phyloP scores from a whole-genome alignment of 2,797 vertebrate species.

The Cichlasoma orientale region DNA sequence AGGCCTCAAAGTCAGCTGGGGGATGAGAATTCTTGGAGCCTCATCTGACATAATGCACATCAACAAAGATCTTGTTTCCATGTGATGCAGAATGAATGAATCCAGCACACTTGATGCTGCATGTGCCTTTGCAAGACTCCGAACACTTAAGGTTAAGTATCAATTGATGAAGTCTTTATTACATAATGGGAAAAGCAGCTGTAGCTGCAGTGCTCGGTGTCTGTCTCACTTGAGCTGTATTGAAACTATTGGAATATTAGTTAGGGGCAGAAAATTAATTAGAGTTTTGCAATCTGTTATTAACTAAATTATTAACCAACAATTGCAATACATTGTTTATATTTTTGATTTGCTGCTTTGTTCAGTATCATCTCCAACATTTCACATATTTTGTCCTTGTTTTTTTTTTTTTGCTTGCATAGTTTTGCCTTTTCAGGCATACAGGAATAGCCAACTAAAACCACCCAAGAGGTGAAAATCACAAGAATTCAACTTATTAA shows the following conservation, averaged over 20 bases:
- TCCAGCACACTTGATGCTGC: background rate
- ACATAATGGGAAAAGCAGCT: background rate
- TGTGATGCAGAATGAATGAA: conserved; percentile 32
- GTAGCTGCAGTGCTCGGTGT: background rate
- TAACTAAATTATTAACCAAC: background rate
- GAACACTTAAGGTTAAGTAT: background rate
- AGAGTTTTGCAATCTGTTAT: background rate
- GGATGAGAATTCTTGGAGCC: conserved; percentile 39
- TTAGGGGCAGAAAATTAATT: background rate
- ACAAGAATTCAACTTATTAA: background rate
- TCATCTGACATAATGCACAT: conserved; percentile 22
- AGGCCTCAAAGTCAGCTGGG: conserved; percentile 50
- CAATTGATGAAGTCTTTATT: background rate
- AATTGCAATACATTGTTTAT: background rate
- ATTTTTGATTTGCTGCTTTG: background rate
- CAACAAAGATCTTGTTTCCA: conserved; percentile 20
- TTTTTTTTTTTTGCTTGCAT: too few relatives aligned
- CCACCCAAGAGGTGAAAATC: too few relatives aligned
- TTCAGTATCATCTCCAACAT: background rate
- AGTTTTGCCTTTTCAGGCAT: too few relatives aligned
- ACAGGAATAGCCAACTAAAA: too few relatives aligned
- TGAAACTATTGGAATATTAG: background rate
- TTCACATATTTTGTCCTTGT: too few relatives aligned
- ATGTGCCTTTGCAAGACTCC: background rate
- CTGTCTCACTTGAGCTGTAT: background rate